A percentile compares a stretch with the other conserved stretches of the same genome.
phyloP scores from a whole-genome alignment of 2,113 vertebrate species.

The Physeter macrocephalus region DNA sequence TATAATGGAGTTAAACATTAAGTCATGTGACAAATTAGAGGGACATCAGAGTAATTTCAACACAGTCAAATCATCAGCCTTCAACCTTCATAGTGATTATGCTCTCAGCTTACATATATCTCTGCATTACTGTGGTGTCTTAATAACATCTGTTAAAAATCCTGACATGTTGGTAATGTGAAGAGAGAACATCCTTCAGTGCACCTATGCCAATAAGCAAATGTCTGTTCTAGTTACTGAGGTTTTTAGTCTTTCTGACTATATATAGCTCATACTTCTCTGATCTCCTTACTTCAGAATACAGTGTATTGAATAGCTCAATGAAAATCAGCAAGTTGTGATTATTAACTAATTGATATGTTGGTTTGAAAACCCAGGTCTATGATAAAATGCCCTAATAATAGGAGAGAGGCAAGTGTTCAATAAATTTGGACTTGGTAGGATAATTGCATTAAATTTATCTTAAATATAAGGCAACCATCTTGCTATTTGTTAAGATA shows the following conservation, averaged over 20 bases:
- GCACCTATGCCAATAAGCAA: slow-evolving; percentile 67
- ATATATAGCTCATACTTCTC: background rate
- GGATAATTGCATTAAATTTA: background rate
- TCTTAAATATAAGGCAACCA: background rate
- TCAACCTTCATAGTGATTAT: slow-evolving; percentile 64
- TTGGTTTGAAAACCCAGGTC: background rate
- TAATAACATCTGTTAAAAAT: slow-evolving; percentile 70
- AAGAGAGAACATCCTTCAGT: slow-evolving; percentile 44
- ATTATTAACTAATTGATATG: background rate
- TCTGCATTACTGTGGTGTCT: slow-evolving; percentile 68
- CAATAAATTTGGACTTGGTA: background rate
- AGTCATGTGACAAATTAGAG: slow-evolving; percentile 74
- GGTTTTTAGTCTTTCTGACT: slow-evolving; percentile 55
- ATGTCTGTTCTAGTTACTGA: slow-evolving; percentile 59
- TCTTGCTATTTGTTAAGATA: background rate
- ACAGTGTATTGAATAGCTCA: background rate
- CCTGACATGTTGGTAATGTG: slow-evolving; percentile 66
- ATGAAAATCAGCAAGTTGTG: background rate
- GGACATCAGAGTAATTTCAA: slow-evolving; percentile 58
- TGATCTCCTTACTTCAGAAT: slow-evolving; percentile 14
- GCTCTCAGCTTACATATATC: slow-evolving; percentile 75
- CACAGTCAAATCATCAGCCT: slow-evolving; percentile 42
- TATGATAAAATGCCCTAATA: background rate
- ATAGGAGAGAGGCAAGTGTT: background rate
- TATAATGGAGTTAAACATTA: background rate